Evolutionary conservation across 2,888 invertebrate species (phyloP).

Genomic region (Latrodectus hesperus): DNA sequence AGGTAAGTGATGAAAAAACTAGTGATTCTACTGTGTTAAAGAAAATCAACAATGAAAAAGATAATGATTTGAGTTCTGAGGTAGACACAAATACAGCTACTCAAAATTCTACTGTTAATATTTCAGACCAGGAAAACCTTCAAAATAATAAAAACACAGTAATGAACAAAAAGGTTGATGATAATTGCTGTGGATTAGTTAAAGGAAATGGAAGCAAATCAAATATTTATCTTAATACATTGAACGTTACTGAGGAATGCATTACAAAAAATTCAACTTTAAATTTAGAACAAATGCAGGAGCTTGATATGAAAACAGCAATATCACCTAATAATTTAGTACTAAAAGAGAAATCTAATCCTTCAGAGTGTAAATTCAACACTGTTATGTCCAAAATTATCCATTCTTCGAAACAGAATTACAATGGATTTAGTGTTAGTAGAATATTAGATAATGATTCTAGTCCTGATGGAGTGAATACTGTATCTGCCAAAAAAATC

Average conservation of each 20-base stretch:
- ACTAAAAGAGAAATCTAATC: not conserved
- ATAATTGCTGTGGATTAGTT: too few species aligned
- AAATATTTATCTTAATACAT: too few species aligned
- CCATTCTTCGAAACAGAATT: not conserved
- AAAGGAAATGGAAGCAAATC: too few species aligned
- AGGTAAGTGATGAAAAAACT: not conserved
- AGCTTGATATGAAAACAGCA: not conserved
- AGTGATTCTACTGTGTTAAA: not conserved
- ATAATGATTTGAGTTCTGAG: not conserved
- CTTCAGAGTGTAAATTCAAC: not conserved
- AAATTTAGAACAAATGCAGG: not conserved
- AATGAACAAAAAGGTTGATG: too few species aligned
- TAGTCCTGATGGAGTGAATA: not conserved
- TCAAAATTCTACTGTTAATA: not conserved
- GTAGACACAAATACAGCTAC: not conserved
- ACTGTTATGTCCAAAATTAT: not conserved
- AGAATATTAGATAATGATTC: not conserved
- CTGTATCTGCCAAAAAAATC: not conserved
- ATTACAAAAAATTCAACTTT: not conserved
- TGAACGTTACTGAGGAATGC: not conserved
- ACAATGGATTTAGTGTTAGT: conserved; percentile 1
- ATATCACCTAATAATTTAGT: not conserved
- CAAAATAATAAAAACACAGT: not conserved
- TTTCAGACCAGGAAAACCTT: not conserved
- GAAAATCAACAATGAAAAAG: not conserved